These are phyloP conservation scores for Acanthurus leucopareius DNA, from an alignment of 2,797 vertebrate genomes.

Conservation along the genomic window DNA sequence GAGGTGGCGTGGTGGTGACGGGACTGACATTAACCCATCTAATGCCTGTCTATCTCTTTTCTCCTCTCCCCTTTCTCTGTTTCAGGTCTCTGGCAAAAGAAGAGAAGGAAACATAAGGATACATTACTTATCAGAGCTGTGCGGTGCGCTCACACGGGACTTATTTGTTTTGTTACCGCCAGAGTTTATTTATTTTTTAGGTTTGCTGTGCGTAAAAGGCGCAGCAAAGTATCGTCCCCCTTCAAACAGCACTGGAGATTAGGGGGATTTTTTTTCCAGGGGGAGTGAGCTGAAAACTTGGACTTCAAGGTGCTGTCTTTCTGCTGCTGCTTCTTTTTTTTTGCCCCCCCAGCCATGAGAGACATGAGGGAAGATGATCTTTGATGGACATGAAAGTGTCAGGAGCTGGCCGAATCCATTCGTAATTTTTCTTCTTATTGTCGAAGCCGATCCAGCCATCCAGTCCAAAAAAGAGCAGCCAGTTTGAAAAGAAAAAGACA, in stretches of 20 bases:
- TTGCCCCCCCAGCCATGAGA: conserved; percentile 46
- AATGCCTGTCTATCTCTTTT: conserved; percentile 84
- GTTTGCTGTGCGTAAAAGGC: conserved; percentile 77
- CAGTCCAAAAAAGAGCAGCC: conserved; percentile 62
- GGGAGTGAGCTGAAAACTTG: conserved; percentile 88
- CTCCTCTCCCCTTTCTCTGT: conserved; percentile 64
- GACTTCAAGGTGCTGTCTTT: conserved; percentile 68
- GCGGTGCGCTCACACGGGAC: conserved; percentile 77
- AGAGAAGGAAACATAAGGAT: conserved; percentile 68
- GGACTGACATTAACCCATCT: conserved; percentile 92
- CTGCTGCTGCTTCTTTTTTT: conserved; percentile 36
- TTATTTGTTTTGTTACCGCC: conserved; percentile 75
- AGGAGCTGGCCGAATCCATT: conserved; percentile 74
- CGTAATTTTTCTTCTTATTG: conserved; percentile 55
- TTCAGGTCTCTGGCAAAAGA: conserved; percentile 73
- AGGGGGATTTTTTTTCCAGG: conserved; percentile 56
- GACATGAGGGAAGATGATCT: conserved; percentile 83
- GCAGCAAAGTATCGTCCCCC: conserved; percentile 67
- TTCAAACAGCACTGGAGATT: conserved; percentile 70
- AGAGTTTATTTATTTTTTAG: conserved; percentile 76
- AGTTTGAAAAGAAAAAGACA: conserved; percentile 60
- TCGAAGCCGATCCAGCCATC: conserved; percentile 61
- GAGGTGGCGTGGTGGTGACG: conserved; percentile 92
- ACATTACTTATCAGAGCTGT: conserved; percentile 74
- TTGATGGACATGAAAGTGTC: conserved; percentile 79